Base-by-base conservation (phyloP, 2,113 vertebrate species). In the Centropus bengalensis region DNA sequence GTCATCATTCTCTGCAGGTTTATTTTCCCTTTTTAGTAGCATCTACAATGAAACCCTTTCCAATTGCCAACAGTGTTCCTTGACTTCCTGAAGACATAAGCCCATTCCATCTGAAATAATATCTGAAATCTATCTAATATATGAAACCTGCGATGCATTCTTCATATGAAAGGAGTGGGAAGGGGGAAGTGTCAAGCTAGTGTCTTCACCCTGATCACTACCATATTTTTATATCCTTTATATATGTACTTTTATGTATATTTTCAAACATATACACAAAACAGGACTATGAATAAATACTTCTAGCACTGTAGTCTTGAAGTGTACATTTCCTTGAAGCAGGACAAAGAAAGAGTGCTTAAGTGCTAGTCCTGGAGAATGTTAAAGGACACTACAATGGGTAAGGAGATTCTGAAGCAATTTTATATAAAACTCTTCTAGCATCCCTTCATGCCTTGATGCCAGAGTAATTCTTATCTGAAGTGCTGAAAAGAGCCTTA, bases 331-430 rank as follows among this genome's bases (percentile, higher is more conserved):
- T 93, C 7, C 27, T 73, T 45, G 15, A 62, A 73, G 28, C 9
- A 45, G 32, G 40, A 32, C 3, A 28, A 94, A 60, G 17, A 24
- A 70, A 69, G 21, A 7, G 14, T 71, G 16, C n/a, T 59, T 40
- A 74, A 73, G 32, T 56, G 30, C 0, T 0, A 38, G n/a, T 20
- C 52, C 20, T 44, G n/a, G 22, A 30, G 19, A 33, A 9, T 28
- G 4, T 21, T 78, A 44, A 75, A 76, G 44, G 45, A 62, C 6
- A 5, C 3, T 76, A 6, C 44, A 80, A 60, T 13, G 55, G 6
- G 6, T 63, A 76, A 91, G 40, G 36, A 86, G 58, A 79, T 76
- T 73, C 23, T 40, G 75, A 76, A 54, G 27, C 17, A 73, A 54
- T 82, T 69, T 85, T 40, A 30, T 49, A 30, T 45, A 87, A 12